Base-by-base conservation (phyloP, 2,888 invertebrate species). In the Rhingia campestris region DNA sequence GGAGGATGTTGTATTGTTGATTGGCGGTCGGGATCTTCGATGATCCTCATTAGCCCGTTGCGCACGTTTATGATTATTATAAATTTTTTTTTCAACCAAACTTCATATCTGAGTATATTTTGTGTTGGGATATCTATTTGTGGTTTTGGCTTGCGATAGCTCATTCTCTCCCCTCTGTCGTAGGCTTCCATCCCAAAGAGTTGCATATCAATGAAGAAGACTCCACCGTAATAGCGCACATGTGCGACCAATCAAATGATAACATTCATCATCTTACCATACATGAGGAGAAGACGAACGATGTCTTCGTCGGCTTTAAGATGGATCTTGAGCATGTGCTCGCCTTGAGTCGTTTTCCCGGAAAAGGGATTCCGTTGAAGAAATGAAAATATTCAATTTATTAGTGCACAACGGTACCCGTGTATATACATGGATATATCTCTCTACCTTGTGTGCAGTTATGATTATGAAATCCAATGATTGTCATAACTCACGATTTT, bases 191-290 rank as follows among this genome's bases (percentile, higher is more conserved):
- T 12, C 33, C 30, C 4, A 59, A 75, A 61, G 77, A 69, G 73
- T 82, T 77, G 80, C 80, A 80, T 84, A 84, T 80, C 79, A 84
- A 84, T 84, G 73, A 77, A 73, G 47, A 32, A 30, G 43, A 63
- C 66, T 82, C 67, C 77, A 77, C 39, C 49, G 64, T 81, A 66
- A 76, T 67, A 79, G 80, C 61, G 84, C 84, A 84, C 84, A 84
- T 84, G 84, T 84, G 84, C 84, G 80, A 84, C 84, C 84, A 84
- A 84, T 84, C 84, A 84, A 80, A 84, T 70, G 74, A 64, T 80
- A 75, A 80, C 84, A 80, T 84, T 84, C 74, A 84, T 84, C 84
- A 80, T 84, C 64, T 49, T 14, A 66, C 64, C 59, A 59, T 81
- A 66, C 84, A 59, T 49, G 56, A 12, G 37, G 32, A 56, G 58